A percentile compares a stretch with the other conserved stretches of the same genome.
Conservation (phyloP, 2,113 vertebrate genomes). For the Oryzias woworae region DNA sequence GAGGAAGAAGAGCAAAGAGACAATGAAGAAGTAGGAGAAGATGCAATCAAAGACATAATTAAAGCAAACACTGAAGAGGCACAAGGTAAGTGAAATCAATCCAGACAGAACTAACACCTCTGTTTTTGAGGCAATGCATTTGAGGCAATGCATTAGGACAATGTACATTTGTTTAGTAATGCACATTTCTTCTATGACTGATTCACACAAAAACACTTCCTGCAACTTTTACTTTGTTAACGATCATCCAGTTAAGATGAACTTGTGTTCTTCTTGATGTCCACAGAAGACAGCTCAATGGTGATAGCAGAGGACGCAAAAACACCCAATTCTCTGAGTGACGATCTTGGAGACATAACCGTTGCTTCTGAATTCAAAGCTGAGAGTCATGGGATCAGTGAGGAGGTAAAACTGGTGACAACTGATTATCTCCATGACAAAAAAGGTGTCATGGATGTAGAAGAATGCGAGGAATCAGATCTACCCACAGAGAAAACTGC, state of each 20-base stretch:
- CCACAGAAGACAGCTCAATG: conserved; percentile 28
- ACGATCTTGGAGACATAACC: conserved; percentile 12
- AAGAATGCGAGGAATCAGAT: conserved; percentile 61
- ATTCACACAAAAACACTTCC: not conserved
- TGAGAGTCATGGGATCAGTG: conserved; percentile 36
- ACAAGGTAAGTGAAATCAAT: conserved; percentile 49
- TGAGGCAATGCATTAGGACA: too few species aligned
- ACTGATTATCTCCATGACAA: conserved; percentile 48
- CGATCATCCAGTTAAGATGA: not conserved
- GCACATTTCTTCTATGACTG: too few species aligned
- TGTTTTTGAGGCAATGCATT: not conserved
- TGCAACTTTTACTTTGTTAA: not conserved
- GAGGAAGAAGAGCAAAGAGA: conserved; percentile 86
- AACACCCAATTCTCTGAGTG: conserved; percentile 15
- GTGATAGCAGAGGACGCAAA: conserved; percentile 31
- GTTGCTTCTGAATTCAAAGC: conserved; percentile 21
- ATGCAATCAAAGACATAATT: conserved; percentile 46
- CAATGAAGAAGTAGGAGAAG: conserved; percentile 66
- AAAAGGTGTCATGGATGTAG: conserved; percentile 47
- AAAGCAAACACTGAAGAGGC: conserved; percentile 32
- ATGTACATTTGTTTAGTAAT: too few species aligned
- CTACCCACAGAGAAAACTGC: conserved; percentile 22
- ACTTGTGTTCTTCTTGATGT: not conserved
- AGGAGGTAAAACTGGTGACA: conserved; percentile 48
- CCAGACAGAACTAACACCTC: not conserved